Evolutionary conservation across 2,888 invertebrate genomes (phyloP).

Genomic region (Heliconius erato): DNA sequence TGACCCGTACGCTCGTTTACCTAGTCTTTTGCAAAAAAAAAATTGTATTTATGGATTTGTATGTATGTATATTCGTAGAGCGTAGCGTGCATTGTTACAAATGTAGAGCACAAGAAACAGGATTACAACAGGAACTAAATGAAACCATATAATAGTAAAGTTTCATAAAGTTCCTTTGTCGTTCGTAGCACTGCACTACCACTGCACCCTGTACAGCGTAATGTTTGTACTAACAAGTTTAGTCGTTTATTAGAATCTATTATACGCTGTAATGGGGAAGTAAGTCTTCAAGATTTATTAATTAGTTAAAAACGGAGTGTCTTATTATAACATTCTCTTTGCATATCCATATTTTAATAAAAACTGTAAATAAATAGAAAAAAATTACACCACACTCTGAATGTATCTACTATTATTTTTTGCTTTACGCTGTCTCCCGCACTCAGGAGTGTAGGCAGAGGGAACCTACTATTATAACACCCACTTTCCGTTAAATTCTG

Average conservation of each 20-base stretch:
- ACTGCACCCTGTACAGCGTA: no score
- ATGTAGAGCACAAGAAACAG: constrained; percentile 28
- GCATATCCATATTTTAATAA: neutral
- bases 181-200: neutral
- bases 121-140: constrained; percentile 10
- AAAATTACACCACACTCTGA: no score
- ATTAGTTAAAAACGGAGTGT: neutral
- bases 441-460: neutral
- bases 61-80: neutral
- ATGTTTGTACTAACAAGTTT: no score
- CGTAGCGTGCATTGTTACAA: constrained; percentile 14
- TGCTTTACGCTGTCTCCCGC: neutral
- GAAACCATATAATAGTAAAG: constrained; percentile 16
- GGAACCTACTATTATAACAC: neutral
- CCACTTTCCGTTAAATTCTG: neutral
- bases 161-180: constrained; percentile 9
- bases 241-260: no score
- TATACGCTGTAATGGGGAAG: no score
- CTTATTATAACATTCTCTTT: neutral
- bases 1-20: no score
- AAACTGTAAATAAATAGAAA: no score
- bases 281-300: no score
- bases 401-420: neutral
- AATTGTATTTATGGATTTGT: neutral
- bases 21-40: no score